Base-by-base conservation (phyloP, 1,140 invertebrate species). In the honey bee (Apis mellifera) region DNA sequence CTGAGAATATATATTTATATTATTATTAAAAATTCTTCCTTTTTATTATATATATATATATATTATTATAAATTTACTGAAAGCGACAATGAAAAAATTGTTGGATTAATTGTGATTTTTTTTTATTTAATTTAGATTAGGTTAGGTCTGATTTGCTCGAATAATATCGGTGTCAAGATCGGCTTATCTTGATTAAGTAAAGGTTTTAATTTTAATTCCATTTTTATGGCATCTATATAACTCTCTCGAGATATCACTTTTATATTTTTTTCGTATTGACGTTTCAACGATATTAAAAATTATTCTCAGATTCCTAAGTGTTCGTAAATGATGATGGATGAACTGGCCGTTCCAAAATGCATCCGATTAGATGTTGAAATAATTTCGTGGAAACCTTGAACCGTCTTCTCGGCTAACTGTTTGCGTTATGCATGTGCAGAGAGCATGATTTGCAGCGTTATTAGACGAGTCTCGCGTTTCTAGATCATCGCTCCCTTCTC, bases 351-450 rank as follows among this genome's bases (percentile, higher is more conserved):
- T 64, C 68, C 26, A n/a, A 21, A 42, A 64, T 50, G 62, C 11
- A 23, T 75, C 79, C 32, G 62, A 62, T 42, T 71, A 50, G 48
- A 42, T 17, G 19, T 12, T 9, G 13, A 70, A 88, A 90, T 74
- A 42, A 84, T 88, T 83, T 79, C 60, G 42, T 52, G 80, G 69
- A 87, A 89, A 90, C 93, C 91, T 92, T 91, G 91, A 91, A 84
- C 82, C 4, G 82, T 89, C 90, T 91, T 89, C 90, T 89, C 87
- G 90, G 69, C 26, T 42, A 66, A 23, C 48, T 48, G 65, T 65
- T 52, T 19, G 65, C n/a, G n/a, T n/a, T 26, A 79, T 70, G 64
- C 48, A 59, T 72, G 59, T 12, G 11, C n/a, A 15, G 8, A 23
- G 59, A 52, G 52, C 26, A 71, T 74, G 73, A 78, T 75, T 70